Base-by-base conservation (phyloP, 2,888 invertebrate species). In the Gryllus longicercus region DNA sequence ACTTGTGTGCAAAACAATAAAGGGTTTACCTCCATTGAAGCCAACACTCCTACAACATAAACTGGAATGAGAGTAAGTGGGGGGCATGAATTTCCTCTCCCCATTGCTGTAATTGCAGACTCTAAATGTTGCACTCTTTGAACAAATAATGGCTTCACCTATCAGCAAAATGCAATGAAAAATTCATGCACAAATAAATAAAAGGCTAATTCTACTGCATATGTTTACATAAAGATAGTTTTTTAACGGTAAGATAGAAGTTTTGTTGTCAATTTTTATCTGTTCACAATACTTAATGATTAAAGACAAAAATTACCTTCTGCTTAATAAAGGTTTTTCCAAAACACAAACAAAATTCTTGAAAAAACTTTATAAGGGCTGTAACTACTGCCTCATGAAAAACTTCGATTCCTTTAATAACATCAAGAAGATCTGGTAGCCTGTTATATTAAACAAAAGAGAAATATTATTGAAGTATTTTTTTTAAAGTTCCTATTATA, bases 281-380 rank as follows among this genome's bases (percentile, higher is more conserved):
- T 38, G 38, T 38, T 38, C 38, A 38, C 38, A 38, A 38, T 38
- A 38, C 5, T 38, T 38, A 38, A 38, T 38, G 8, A 8, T 38
- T 38, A 38, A 38, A 38, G 38, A 38, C 38, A 38, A 38, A 38
- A 74, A 77, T 75, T 83, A 85, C 85, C 85, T 91, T 88, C 38
- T 87, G 86, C 79, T 86, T 86, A 0, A 92, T 90, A 85, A 94
- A 92, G 75, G 89, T 88, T 82, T 88, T 88, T 11, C 94, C 93
- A 85, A 94, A 94, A 80, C 92, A 91, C 38, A 91, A 88, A 83
- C 92, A 91, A 78, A 92, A 87, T 50, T 88, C 88, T 76, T 88
- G 88, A 84, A 92, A 89, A 81, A 91, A 89, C 76, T 88, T 87
- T 75, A 91, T 88, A 78, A 91, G 87, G 79, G 88, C 86, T 82